Percentiles rank a stretch among this genome's conserved stretches.
These are phyloP conservation scores for Neelides sp. DNA, from an alignment of 1,140 invertebrate species.

Conservation along the genomic window DNA sequence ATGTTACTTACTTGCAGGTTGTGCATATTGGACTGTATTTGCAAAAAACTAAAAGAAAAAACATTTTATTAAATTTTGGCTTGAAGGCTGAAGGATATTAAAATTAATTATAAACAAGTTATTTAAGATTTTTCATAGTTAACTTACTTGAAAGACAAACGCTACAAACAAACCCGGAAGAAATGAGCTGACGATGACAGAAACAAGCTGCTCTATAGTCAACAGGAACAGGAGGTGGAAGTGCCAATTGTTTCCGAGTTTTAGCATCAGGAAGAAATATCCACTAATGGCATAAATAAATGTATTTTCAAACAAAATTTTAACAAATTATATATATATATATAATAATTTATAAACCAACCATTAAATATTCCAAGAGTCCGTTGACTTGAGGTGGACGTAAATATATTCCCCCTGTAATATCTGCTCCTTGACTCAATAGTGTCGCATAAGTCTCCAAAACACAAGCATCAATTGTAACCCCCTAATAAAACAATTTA, in stretches of 20 bases:
- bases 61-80: slow-evolving; percentile 28
- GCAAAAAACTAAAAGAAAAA: slow-evolving; percentile 75
- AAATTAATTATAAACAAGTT: slow-evolving; percentile 7
- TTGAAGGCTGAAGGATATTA: slow-evolving; percentile 4
- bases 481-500: slow-evolving; percentile 46
- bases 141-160: slow-evolving; percentile 85
- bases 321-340: background rate
- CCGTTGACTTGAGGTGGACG: slow-evolving; percentile 62
- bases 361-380: slow-evolving; percentile 84
- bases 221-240: slow-evolving; percentile 79
- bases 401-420: slow-evolving; percentile 81
- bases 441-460: slow-evolving; percentile 79
- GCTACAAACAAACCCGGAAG: slow-evolving; percentile 94
- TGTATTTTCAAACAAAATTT: background rate
- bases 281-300: slow-evolving; percentile 49
- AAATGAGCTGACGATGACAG: slow-evolving; percentile 90
- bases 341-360: slow-evolving; percentile 36
- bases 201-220: slow-evolving; percentile 95
- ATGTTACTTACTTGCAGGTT: slow-evolving; percentile 76
- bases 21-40: slow-evolving; percentile 94
- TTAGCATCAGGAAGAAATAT: slow-evolving; percentile 77
- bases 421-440: slow-evolving; percentile 89
- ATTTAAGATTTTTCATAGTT: background rate
- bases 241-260: slow-evolving; percentile 64
- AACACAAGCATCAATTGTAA: slow-evolving; percentile 86